A percentile compares a stretch with the other conserved stretches of the same genome.
These are phyloP conservation scores for Caenorhabditis becei DNA, from an alignment of 2,888 invertebrate genomes.

Conservation along the genomic window DNA sequence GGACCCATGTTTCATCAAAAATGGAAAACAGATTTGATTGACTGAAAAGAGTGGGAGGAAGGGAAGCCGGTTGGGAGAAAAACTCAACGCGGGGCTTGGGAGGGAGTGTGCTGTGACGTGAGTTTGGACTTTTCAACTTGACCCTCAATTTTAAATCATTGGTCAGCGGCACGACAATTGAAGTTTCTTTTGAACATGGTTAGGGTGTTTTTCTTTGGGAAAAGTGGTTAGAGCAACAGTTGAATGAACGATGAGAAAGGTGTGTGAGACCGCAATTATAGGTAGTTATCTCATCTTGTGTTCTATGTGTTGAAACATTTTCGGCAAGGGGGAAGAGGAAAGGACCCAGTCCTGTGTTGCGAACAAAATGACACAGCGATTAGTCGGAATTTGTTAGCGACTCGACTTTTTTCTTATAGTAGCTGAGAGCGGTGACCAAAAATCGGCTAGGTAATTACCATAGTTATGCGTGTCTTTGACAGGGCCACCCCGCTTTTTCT, in stretches of 20 bases:
- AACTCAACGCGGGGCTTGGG: no score
- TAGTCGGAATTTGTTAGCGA: conserved; percentile 47
- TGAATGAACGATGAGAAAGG: conserved; percentile 15
- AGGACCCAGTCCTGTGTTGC: not conserved
- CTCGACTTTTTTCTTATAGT: conserved; percentile 14
- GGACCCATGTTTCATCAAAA: conserved; percentile 17
- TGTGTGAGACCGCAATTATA: conserved; percentile 38
- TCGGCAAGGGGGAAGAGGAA: not conserved
- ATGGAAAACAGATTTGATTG: conserved; percentile 28
- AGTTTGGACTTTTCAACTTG: conserved; percentile 1
- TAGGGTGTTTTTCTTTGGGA: not conserved
- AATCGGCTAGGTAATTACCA: conserved; percentile 47
- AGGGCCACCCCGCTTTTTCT: conserved; percentile 31
- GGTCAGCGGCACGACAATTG: not conserved
- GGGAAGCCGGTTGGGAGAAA: not conserved
- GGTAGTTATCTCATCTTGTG: conserved; percentile 58
- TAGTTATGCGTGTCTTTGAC: conserved; percentile 29
- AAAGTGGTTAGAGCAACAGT: conserved; percentile 4
- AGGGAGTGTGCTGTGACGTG: not conserved
- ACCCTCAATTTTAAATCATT: conserved; percentile 7
- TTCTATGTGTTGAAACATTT: conserved; percentile 49
- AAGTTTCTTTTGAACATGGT: not conserved
- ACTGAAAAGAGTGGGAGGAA: conserved; percentile 24
- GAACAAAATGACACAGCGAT: conserved; percentile 49
- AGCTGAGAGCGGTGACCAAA: no score